phyloP scores from a whole-genome alignment of 2,113 vertebrate species.

The Archocentrus centrarchus region DNA sequence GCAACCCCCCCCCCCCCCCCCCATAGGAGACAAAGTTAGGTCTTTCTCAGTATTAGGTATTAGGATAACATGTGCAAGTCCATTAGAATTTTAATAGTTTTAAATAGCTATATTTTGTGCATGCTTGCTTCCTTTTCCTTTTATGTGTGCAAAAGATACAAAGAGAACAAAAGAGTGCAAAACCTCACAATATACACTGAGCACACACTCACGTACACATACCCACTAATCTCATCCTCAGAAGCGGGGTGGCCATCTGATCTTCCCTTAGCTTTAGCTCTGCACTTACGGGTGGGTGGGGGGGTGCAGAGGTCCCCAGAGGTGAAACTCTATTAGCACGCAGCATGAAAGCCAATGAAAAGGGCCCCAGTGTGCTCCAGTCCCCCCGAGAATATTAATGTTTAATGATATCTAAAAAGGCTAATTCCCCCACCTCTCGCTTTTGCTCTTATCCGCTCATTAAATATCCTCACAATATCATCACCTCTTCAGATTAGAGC shows the following conservation, averaged over 20 bases:
- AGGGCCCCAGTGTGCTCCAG: conserved; percentile 66
- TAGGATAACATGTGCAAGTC: not conserved
- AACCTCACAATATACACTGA: conserved; percentile 30
- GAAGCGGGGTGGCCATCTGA: conserved; percentile 53
- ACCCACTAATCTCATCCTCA: conserved; percentile 66
- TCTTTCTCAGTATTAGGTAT: not conserved
- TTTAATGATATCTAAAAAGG: conserved; percentile 82
- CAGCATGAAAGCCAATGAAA: conserved; percentile 76
- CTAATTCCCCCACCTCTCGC: conserved; percentile 53
- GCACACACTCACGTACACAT: conserved; percentile 2
- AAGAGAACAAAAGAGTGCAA: conserved; percentile 25
- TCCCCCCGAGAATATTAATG: conserved; percentile 76
- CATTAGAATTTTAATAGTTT: conserved; percentile 30
- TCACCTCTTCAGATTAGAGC: conserved; percentile 70
- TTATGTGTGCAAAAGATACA: conserved; percentile 15
- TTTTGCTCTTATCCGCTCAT: conserved; percentile 62
- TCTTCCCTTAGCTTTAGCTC: conserved; percentile 34
- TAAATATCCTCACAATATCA: conserved; percentile 69
- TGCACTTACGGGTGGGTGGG: conserved; percentile 12
- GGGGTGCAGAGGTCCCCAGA: conserved; percentile 57
- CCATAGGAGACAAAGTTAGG: not conserved
- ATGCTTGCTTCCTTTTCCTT: not conserved
- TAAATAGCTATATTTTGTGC: conserved; percentile 7
- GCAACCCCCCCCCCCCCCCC: not conserved
- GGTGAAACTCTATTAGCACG: conserved; percentile 77